Percentiles rank a stretch among this genome's conserved stretches.
Evolutionary conservation across 2,113 vertebrate species (phyloP).

Genomic region (Anser cygnoides): DNA sequence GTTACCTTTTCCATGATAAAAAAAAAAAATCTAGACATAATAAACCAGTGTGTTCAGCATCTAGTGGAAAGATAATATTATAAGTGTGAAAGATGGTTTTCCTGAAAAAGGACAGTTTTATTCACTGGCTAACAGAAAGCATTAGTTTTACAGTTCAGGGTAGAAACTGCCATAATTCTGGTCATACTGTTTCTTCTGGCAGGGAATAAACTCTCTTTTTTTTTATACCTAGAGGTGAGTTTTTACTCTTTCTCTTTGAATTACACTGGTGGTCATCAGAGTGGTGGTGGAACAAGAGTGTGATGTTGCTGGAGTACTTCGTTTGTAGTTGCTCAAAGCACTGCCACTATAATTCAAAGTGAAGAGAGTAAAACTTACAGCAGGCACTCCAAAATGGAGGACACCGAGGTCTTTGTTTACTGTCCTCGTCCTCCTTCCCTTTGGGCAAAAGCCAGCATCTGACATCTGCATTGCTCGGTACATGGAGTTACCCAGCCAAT

Average conservation of each 20-base stretch:
- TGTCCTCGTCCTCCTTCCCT: conserved; percentile 71
- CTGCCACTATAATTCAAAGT: conserved; percentile 77
- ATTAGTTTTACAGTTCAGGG: conserved; percentile 59
- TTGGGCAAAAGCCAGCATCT: conserved; percentile 58
- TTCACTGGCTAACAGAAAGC: conserved; percentile 37
- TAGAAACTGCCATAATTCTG: conserved; percentile 54
- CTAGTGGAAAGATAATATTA: conserved; percentile 23
- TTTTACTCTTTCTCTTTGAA: conserved; percentile 81
- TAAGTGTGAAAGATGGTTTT: conserved; percentile 43
- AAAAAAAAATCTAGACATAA: conserved; percentile 26
- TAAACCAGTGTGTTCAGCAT: conserved; percentile 46
- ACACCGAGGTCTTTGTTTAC: conserved; percentile 68
- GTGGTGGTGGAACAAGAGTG: conserved; percentile 55
- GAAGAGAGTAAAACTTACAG: conserved; percentile 70
- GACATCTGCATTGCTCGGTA: conserved; percentile 65
- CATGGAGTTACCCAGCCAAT: background rate
- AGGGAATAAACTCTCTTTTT: conserved; percentile 48
- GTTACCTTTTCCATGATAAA: background rate
- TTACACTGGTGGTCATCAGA: conserved; percentile 78
- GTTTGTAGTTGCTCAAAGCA: conserved; percentile 76
- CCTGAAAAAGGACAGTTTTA: conserved; percentile 23
- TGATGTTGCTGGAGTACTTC: conserved; percentile 62
- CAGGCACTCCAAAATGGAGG: conserved; percentile 72
- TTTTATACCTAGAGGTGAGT: conserved; percentile 77
- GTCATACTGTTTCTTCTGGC: conserved; percentile 49